Evolutionary conservation across 2,888 invertebrate genomes (phyloP).

Genomic region (Saturnia pavonia): DNA sequence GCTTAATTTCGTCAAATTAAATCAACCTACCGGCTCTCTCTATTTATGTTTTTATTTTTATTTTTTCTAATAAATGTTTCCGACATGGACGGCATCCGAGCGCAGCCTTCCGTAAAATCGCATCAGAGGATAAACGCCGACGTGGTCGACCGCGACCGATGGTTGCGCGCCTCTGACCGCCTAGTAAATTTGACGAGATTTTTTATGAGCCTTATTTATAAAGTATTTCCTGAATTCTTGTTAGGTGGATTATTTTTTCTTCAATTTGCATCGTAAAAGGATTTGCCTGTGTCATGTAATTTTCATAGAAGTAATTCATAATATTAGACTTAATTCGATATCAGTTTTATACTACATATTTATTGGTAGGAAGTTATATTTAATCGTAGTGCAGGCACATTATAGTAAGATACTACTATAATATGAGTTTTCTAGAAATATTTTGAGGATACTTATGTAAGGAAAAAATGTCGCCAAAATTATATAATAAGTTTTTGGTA

Average conservation of each 20-base stretch:
- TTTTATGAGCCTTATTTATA: conserved; percentile 14
- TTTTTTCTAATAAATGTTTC: conserved; percentile 19
- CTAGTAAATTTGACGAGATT: conserved; percentile 7
- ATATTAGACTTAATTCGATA: too few species aligned
- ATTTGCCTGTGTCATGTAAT: background rate
- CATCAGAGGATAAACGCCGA: conserved; percentile 27
- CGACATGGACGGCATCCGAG: conserved; percentile 18
- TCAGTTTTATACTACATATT: too few species aligned
- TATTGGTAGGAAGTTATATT: too few species aligned
- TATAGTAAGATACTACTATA: too few species aligned
- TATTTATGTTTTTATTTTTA: background rate
- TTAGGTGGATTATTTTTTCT: background rate
- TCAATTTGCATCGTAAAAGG: background rate
- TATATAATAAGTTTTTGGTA: too few species aligned
- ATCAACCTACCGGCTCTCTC: background rate
- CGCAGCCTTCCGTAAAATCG: conserved; percentile 40
- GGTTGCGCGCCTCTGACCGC: conserved; percentile 12
- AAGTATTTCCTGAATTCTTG: conserved; percentile 6
- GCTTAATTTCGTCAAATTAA: background rate
- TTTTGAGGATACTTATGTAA: too few species aligned
- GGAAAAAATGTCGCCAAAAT: too few species aligned
- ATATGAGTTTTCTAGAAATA: too few species aligned
- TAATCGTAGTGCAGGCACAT: too few species aligned
- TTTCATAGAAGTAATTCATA: too few species aligned
- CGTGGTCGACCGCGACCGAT: conserved; percentile 34